A percentile compares a stretch with the other conserved stretches of the same genome.
phyloP scores from a whole-genome alignment of 2,113 vertebrate genomes.

The Protomyctophum bolini region DNA sequence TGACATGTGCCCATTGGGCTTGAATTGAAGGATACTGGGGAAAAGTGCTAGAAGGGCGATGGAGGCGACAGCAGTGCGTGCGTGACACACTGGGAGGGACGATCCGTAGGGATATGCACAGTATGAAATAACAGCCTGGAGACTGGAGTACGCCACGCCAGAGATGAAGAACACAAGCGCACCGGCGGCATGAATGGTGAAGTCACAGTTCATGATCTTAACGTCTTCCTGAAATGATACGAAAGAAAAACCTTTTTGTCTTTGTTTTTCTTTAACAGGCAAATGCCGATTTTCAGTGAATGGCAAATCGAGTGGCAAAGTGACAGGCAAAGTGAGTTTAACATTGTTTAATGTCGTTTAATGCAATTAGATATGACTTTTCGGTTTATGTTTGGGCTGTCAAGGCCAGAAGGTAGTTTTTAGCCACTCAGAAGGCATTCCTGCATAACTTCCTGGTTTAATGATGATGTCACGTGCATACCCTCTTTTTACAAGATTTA shows the following conservation, averaged over 20 bases:
- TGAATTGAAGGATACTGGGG: conserved; percentile 90
- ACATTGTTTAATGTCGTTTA: too few species aligned
- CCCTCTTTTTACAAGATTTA: too few species aligned
- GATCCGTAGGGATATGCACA: conserved; percentile 77
- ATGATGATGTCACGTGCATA: too few species aligned
- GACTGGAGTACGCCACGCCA: conserved; percentile 81
- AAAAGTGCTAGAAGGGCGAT: conserved; percentile 80
- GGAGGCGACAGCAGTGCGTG: conserved; percentile 74
- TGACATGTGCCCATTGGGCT: too few species aligned
- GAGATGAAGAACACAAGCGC: conserved; percentile 86
- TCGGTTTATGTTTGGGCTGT: too few species aligned
- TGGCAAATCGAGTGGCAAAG: too few species aligned
- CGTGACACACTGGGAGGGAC: conserved; percentile 62
- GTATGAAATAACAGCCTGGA: conserved; percentile 86
- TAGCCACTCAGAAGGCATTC: too few species aligned
- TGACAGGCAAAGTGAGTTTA: too few species aligned
- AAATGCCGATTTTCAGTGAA: too few species aligned
- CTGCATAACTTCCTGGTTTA: too few species aligned
- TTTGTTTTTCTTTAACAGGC: neutral
- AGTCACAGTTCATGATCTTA: conserved; percentile 28
- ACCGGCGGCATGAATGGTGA: conserved; percentile 82
- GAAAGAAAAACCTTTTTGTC: neutral
- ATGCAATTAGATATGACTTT: too few species aligned
- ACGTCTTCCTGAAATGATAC: conserved; percentile 81
- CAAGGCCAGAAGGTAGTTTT: too few species aligned